A percentile compares a stretch with the other conserved stretches of the same genome.
Conservation (phyloP, 2,113 vertebrate species). For the Acrocephalus kingi region DNA sequence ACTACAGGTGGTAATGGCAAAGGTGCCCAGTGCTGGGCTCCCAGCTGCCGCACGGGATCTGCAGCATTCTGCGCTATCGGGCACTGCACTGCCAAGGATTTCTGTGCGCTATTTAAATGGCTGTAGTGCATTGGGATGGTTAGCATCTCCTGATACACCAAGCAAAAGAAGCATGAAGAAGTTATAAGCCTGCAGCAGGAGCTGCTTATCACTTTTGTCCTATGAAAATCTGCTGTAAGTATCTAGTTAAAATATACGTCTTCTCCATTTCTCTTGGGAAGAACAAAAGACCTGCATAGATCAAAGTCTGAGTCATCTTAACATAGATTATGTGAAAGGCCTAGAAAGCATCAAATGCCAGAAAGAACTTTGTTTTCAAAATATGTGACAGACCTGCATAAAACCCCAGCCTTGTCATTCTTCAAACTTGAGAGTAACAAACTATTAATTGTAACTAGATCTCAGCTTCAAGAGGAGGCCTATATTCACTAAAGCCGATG, state of each 20-base stretch:
- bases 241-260: not conserved
- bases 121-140: not conserved
- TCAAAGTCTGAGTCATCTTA: not conserved
- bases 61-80: fast-evolving
- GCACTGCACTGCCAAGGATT: not conserved
- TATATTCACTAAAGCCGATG: not conserved
- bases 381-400: not conserved
- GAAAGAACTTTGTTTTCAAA: not conserved
- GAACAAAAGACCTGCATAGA: not conserved
- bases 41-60: not conserved
- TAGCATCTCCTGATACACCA: not conserved
- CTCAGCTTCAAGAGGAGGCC: not conserved
- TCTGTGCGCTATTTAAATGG: not conserved
- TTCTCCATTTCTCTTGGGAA: not conserved
- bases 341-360: not conserved
- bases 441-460: not conserved
- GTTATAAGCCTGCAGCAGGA: not conserved
- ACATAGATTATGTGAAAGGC: not conserved
- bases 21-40: not conserved
- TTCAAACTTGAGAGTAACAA: not conserved
- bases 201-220: not conserved
- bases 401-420: not conserved
- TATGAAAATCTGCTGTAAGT: not conserved
- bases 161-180: not conserved
- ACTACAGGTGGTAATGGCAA: not conserved